phyloP scores from a whole-genome alignment of 2,113 vertebrate species.

The Lepus americanus region DNA sequence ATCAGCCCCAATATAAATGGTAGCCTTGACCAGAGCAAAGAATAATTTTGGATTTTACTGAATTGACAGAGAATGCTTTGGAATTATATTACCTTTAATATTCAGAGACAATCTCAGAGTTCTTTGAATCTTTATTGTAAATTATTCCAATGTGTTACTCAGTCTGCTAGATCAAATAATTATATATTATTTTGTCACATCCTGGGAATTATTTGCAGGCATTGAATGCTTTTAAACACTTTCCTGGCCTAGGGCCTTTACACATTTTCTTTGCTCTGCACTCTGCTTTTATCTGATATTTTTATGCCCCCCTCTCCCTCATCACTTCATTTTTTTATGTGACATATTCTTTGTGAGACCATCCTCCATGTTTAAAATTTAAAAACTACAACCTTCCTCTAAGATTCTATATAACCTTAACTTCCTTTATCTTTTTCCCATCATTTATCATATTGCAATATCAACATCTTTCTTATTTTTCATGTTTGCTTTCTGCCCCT shows the following conservation, averaged over 20 bases:
- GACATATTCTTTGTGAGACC: neutral
- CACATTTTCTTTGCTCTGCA: neutral
- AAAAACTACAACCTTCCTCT: neutral
- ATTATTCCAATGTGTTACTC: neutral
- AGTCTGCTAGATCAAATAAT: neutral
- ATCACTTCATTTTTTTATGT: neutral
- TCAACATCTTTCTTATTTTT: neutral
- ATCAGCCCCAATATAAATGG: neutral
- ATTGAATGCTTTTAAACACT: neutral
- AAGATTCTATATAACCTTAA: neutral
- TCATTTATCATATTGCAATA: neutral
- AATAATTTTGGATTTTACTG: slow-evolving; percentile 9
- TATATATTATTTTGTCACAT: neutral
- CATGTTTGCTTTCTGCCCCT: neutral
- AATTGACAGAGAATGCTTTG: slow-evolving; percentile 1
- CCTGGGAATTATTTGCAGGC: neutral
- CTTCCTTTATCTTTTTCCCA: neutral
- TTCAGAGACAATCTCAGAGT: slow-evolving; percentile 7
- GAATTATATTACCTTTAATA: neutral
- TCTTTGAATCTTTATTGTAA: slow-evolving; percentile 1
- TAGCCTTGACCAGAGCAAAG: neutral
- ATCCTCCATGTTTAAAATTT: slow-evolving; percentile 24
- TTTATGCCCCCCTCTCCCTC: neutral
- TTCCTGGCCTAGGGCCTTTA: neutral
- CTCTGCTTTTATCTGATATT: neutral